These are phyloP conservation scores for Artibeus jamaicensis DNA, from an alignment of 2,797 vertebrate genomes.

Conservation along the genomic window DNA sequence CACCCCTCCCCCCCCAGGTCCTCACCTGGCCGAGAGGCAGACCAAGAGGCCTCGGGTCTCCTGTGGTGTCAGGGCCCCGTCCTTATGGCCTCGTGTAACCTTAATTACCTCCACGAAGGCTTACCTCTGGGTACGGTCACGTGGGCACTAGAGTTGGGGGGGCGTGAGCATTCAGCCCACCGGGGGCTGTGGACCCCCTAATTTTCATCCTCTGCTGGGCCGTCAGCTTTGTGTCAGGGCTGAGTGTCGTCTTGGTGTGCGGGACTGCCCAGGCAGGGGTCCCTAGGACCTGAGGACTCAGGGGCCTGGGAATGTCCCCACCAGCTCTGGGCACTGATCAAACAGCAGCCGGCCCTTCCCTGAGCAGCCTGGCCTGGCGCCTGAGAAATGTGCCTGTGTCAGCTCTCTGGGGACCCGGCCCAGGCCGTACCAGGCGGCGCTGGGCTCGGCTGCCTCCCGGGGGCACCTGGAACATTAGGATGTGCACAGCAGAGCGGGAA, in stretches of 20 bases:
- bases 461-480: conserved; percentile 66
- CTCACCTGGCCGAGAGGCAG: neutral
- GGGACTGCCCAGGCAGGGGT: neutral
- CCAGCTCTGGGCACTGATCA: neutral
- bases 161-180: fast-evolving
- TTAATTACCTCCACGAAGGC: neutral
- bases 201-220: fast-evolving
- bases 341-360: neutral
- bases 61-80: neutral
- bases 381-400: conserved; percentile 61
- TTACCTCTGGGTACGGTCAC: fast-evolving
- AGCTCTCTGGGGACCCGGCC: neutral
- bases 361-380: conserved; percentile 36
- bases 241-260: neutral
- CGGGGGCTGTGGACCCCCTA: neutral
- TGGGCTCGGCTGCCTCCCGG: conserved; percentile 49
- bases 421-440: conserved; percentile 46
- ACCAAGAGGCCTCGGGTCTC: neutral
- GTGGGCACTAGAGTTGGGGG: neutral
- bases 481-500: conserved; percentile 35
- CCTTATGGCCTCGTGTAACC: neutral
- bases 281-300: neutral
- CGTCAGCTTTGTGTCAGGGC: neutral
- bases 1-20: neutral
- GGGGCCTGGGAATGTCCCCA: neutral